These are phyloP conservation scores for Heliconius aoede DNA, from an alignment of 2,888 invertebrate species.

Conservation along the genomic window DNA sequence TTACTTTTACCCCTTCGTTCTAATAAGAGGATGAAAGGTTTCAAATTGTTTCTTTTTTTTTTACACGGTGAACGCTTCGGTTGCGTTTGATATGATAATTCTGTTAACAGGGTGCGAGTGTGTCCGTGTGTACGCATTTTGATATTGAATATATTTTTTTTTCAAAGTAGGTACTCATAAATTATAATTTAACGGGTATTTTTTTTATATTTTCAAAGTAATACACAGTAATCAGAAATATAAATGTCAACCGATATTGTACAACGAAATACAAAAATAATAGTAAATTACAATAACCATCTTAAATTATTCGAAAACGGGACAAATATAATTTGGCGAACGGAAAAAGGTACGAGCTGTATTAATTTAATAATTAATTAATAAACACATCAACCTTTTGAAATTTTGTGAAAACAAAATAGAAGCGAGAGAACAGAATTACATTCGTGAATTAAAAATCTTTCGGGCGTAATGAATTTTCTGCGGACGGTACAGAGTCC, in stretches of 20 bases:
- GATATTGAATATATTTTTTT: conserved; percentile 61
- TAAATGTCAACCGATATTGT: not conserved
- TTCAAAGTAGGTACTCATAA: conserved; percentile 14
- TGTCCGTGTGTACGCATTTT: conserved; percentile 73
- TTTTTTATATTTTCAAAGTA: not conserved
- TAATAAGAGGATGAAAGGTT: conserved; percentile 80
- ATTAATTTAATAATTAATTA: conserved; percentile 31
- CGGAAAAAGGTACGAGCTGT: conserved; percentile 16
- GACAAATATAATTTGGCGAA: conserved; percentile 17
- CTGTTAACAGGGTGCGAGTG: conserved; percentile 72
- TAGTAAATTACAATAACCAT: not conserved
- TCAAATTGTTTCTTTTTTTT: conserved; percentile 69
- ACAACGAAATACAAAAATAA: not conserved
- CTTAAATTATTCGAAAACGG: conserved; percentile 20
- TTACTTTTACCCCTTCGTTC: conserved; percentile 75
- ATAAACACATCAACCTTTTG: conserved; percentile 30
- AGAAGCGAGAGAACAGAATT: conserved; percentile 11
- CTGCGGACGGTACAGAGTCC: conserved; percentile 12
- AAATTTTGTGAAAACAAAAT: conserved; percentile 20
- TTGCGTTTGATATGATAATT: conserved; percentile 82
- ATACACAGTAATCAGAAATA: too few species aligned
- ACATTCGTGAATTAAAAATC: conserved; percentile 27
- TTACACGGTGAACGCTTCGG: conserved; percentile 69
- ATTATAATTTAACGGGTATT: conserved; percentile 16
- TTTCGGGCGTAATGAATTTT: conserved; percentile 33